Base-by-base conservation (phyloP, 2,888 invertebrate species). In the Drosophila merina region DNA sequence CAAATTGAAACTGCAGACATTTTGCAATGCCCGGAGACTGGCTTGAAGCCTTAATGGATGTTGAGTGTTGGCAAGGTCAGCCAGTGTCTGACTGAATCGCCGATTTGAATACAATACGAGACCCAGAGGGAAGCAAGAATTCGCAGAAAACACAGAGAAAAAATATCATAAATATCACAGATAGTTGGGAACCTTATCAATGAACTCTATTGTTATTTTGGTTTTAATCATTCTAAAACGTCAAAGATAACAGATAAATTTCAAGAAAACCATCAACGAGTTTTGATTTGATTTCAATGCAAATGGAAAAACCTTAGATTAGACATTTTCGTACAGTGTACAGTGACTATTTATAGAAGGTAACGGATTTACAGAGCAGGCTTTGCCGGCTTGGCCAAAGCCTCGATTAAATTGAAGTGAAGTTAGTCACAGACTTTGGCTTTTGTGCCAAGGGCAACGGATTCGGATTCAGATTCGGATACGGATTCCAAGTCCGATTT, bases 401-500 rank as follows among this genome's bases (percentile, higher is more conserved):
- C 60, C 71, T 71, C 70, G 62, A 72, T 57, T 75, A 76, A 71
- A 71, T 52, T 73, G 72, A 69, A 76, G 69, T 49, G 36, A 45
- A 75, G 76, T 85, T 86, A 86, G 87, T 84, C 83, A 86, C 83
- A 84, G 72, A 49, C 69, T 47, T 57, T 74, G 62, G 66, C 77
- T 82, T 86, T 77, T 83, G 67, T 74, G 84, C 88, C 84, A 84
- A 84, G 84, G 84, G 88, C 88, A 74, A 67, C 44, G 47, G 42
- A 42, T 30, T 59, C 52, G 6, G 42, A 30, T 10, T 33, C 20
- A 8, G 30, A 45, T 45, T 45, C 30, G 42, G 30, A 36, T 28
- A 10, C n/a, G 33, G 56, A 47, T 47, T 26, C 48, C 66, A 20
- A 20, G 20, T 20, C 20, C 20, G 58, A 73, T 45, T 54, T 36